Base-by-base conservation (phyloP, 1,140 invertebrate species). In the Aphidius ervi region DNA sequence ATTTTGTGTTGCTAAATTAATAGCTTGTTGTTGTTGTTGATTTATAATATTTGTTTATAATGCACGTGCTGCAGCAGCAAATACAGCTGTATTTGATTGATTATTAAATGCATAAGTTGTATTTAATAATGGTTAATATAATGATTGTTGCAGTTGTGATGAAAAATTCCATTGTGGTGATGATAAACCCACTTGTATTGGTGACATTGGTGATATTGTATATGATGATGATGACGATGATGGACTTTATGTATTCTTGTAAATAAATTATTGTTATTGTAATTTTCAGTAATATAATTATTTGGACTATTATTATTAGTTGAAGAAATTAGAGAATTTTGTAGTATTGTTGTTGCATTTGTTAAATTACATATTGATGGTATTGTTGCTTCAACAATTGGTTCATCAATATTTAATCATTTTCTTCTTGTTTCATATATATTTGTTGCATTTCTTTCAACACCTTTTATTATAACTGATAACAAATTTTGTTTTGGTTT, bases 371-470 rank as follows among this genome's bases (percentile, higher is more conserved):
- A 94, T 23, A 85, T 85, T 10, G 84, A 75, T 5, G 92, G 92
- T 62, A 94, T 87, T 59, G 87, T 85, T 0, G 90, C 89, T 20
- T 81, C 78, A 5, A 91, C 80, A 1, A 78, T 72, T 0, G 84
- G 77, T 63, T 92, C 91, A 39, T 87, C 85, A n/a, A 86, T 71
- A 37, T 85, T 84, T 3, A 96, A 78, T 7, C 97, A 82, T 53
- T 88, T 83, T 63, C 91, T 87, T 54, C 94, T 84, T 0, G 94
- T 93, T 77, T 95, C 91, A 76, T 96, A 97, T 69, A 98, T 89
- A 75, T 94, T 92, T 82, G 87, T 84, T 61, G 92, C 89, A 69
- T 92, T 89, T 78, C 92, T 84, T 73, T 93, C 91, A 56, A 91
- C 86, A 40, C 90, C 91, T 79, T 92, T 93, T 63, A 94, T 88